phyloP scores from a whole-genome alignment of 2,888 invertebrate genomes.

The Dione juno region DNA sequence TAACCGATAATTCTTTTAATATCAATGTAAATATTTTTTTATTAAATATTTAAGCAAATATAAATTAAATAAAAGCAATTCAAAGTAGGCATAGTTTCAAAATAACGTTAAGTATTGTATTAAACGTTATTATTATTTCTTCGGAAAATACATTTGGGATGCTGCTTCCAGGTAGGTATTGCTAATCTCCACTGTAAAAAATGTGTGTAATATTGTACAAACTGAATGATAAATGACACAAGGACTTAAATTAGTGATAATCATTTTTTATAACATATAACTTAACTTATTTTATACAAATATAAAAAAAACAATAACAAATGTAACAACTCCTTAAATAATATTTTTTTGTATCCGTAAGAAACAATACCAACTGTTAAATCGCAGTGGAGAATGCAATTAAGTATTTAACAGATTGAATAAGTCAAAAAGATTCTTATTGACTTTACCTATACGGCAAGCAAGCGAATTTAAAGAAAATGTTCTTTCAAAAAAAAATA shows the following conservation, averaged over 20 bases:
- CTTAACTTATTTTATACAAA: background rate
- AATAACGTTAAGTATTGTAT: too few species aligned
- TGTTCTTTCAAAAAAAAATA: too few species aligned
- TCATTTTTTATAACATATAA: background rate
- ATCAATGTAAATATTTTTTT: background rate
- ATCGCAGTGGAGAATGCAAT: conserved; percentile 51
- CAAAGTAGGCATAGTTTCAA: background rate
- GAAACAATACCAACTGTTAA: conserved; percentile 61
- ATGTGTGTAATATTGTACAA: background rate
- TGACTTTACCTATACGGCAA: too few species aligned
- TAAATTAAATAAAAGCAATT: background rate
- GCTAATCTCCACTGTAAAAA: conserved; percentile 39
- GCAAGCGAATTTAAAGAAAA: too few species aligned
- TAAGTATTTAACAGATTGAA: background rate
- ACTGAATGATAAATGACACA: background rate
- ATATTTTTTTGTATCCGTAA: conserved; percentile 49
- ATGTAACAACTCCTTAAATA: background rate
- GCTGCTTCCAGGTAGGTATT: conserved; percentile 27
- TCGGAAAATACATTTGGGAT: background rate
- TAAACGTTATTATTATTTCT: background rate
- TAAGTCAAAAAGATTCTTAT: too few species aligned
- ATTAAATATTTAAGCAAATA: background rate
- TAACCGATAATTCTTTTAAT: too few species aligned
- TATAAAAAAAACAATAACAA: background rate
- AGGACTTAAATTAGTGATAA: background rate